A percentile compares a stretch with the other conserved stretches of the same genome.
These are phyloP conservation scores for Scaptomyza caliginosa DNA, from an alignment of 2,888 invertebrate genomes.

Conservation along the genomic window DNA sequence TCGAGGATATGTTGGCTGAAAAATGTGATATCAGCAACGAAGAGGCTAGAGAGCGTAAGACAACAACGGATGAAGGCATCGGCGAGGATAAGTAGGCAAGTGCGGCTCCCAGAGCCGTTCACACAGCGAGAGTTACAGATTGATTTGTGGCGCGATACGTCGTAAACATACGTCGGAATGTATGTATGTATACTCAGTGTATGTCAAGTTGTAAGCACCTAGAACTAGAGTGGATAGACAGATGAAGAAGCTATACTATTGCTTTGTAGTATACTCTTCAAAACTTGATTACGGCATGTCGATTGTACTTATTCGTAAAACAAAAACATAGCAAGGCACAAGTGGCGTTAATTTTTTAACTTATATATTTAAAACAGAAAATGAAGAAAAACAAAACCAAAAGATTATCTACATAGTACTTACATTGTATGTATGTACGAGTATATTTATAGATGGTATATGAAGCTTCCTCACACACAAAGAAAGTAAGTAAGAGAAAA, in stretches of 20 bases:
- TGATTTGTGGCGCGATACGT: constrained; percentile 52
- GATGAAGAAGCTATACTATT: not conserved
- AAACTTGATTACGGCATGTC: constrained; percentile 13
- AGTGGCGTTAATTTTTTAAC: constrained; percentile 74
- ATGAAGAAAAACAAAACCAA: constrained; percentile 29
- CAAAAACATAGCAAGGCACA: constrained; percentile 42
- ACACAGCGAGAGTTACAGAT: constrained; percentile 54
- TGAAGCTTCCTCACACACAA: constrained; percentile 71
- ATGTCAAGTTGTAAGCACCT: constrained; percentile 49
- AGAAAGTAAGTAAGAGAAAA: not conserved
- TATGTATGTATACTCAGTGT: constrained; percentile 17
- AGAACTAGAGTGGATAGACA: constrained; percentile 32
- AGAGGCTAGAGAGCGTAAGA: constrained; percentile 80
- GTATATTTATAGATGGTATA: constrained; percentile 76
- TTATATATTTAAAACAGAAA: constrained; percentile 60
- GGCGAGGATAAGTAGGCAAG: constrained; percentile 81
- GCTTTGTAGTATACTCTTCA: constrained; percentile 3
- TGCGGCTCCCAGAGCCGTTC: constrained; percentile 48
- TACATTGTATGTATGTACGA: constrained; percentile 57
- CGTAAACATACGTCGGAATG: constrained; percentile 33
- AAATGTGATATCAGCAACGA: constrained; percentile 84
- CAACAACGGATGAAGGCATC: constrained; percentile 83
- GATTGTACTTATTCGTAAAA: constrained; percentile 30
- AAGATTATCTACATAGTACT: constrained; percentile 56
- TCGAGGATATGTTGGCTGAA: constrained; percentile 84